Percentiles rank a stretch among this genome's conserved stretches.
Conservation (phyloP, 1,140 invertebrate genomes). For the Trichogramma pretiosum region DNA sequence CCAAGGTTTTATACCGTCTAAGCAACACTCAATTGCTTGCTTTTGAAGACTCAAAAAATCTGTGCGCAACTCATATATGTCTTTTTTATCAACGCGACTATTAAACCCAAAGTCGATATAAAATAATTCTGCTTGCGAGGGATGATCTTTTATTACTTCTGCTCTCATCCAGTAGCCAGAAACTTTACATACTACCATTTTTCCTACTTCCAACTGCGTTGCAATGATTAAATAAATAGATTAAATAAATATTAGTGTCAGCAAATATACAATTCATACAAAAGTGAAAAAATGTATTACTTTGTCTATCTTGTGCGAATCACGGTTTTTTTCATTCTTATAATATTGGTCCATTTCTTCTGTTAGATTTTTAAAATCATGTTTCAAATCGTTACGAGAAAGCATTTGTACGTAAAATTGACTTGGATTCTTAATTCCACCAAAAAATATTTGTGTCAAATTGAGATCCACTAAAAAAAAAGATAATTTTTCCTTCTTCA, state of each 20-base stretch:
- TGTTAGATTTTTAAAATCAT: conserved; percentile 67
- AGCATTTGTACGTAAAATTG: conserved; percentile 79
- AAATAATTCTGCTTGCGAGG: conserved; percentile 50
- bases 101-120: conserved; percentile 77
- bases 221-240: conserved; percentile 4
- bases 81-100: conserved; percentile 50
- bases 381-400: conserved; percentile 55
- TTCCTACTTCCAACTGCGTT: conserved; percentile 52
- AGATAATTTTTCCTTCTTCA: conserved; percentile 53
- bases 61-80: conserved; percentile 60
- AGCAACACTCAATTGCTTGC: conserved; percentile 72
- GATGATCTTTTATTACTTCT: conserved; percentile 43
- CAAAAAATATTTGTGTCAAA: conserved; percentile 77
- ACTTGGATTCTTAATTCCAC: conserved; percentile 65
- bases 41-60: conserved; percentile 63
- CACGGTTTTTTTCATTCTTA: conserved; percentile 50
- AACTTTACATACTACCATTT: conserved; percentile 73
- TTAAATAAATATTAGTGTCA: conserved; percentile 4
- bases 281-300: conserved; percentile 4
- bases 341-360: conserved; percentile 74
- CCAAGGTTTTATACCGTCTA: conserved; percentile 59
- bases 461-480: no score
- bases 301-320: conserved; percentile 47
- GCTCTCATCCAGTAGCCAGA: conserved; percentile 68
- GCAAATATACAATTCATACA: conserved; percentile 9